Conservation (phyloP, 2,888 invertebrate genomes). For the Calameuta pallipes region DNA sequence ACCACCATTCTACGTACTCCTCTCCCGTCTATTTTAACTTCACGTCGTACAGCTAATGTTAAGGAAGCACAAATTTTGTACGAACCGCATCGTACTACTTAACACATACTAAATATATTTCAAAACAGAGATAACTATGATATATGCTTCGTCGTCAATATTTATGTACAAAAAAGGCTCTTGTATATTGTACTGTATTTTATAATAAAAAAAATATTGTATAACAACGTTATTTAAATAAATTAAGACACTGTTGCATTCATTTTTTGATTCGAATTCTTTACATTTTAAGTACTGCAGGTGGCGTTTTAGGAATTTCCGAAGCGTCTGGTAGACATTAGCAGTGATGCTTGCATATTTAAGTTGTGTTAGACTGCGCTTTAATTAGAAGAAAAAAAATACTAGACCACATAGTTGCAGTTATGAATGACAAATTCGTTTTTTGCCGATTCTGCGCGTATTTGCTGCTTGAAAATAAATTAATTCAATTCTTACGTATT, state of each 20-base stretch:
- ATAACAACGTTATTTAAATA: constrained; percentile 46
- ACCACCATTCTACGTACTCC: too few relatives aligned
- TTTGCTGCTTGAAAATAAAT: too few relatives aligned
- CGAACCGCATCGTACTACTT: constrained; percentile 23
- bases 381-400: too few relatives aligned
- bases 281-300: background rate
- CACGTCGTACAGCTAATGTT: constrained; percentile 19
- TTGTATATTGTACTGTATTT: constrained; percentile 46
- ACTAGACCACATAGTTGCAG: too few relatives aligned
- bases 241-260: constrained; percentile 14
- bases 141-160: constrained; percentile 33
- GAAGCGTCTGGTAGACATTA: too few relatives aligned
- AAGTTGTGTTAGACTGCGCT: too few relatives aligned
- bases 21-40: constrained; percentile 31
- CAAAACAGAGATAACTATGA: background rate
- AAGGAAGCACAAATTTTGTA: constrained; percentile 42
- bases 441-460: too few relatives aligned
- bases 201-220: constrained; percentile 45
- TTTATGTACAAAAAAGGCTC: constrained; percentile 52
- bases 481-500: too few relatives aligned
- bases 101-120: constrained; percentile 9
- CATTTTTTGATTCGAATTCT: background rate
- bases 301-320: too few relatives aligned
- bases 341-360: too few relatives aligned
- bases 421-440: too few relatives aligned